A percentile compares a stretch with the other conserved stretches of the same genome.
Conservation (phyloP, 2,113 vertebrate genomes). For the Mohoua ochrocephala region DNA sequence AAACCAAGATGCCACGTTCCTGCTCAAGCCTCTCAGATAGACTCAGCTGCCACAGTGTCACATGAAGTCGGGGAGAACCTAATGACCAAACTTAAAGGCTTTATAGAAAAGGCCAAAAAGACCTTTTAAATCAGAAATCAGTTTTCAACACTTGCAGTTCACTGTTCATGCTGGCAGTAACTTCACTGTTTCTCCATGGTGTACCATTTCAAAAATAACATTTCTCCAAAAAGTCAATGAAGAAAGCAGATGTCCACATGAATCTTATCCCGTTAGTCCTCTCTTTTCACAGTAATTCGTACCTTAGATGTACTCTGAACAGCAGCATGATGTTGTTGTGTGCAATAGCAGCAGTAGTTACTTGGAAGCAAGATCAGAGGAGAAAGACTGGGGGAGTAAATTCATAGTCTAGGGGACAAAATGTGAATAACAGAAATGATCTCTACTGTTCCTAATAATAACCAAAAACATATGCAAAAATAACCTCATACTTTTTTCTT, state of each 20-base stretch:
- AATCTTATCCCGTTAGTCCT: background rate
- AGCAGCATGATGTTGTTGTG: background rate
- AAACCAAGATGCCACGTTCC: background rate
- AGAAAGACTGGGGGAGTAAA: background rate
- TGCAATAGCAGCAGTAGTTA: background rate
- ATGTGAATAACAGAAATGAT: background rate
- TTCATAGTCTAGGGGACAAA: background rate
- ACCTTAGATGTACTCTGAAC: background rate
- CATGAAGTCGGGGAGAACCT: background rate
- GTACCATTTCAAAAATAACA: background rate
- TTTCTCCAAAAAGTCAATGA: background rate
- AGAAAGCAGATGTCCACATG: background rate
- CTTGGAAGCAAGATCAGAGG: background rate
- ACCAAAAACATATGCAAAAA: background rate
- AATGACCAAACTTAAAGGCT: background rate
- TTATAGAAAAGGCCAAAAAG: background rate
- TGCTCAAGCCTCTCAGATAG: background rate
- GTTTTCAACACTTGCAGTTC: background rate
- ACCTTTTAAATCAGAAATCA: background rate
- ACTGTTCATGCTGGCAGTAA: background rate
- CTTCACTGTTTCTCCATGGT: background rate
- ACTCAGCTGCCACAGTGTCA: background rate
- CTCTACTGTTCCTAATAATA: background rate
- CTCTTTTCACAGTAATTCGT: background rate
- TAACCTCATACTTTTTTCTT: background rate